These are phyloP conservation scores for Dryobates pubescens DNA, from an alignment of 2,797 vertebrate species.

Conservation along the genomic window DNA sequence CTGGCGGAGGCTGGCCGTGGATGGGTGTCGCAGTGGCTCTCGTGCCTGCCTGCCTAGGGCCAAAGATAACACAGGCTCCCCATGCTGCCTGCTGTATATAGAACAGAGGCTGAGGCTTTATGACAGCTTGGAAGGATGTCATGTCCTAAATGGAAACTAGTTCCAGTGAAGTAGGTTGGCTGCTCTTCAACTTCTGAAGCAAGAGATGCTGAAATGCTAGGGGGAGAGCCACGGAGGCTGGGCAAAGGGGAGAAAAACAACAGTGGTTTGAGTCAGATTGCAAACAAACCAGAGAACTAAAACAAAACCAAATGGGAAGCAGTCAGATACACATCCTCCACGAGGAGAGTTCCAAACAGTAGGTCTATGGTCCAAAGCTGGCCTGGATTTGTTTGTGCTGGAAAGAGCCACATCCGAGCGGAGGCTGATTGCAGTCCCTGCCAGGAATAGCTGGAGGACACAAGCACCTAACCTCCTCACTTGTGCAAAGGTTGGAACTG, in stretches of 20 bases:
- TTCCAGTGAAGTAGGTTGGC: neutral
- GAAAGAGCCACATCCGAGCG: constrained; percentile 48
- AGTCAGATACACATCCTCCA: constrained; percentile 41
- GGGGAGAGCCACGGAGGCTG: neutral
- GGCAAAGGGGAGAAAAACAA: neutral
- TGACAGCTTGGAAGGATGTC: neutral
- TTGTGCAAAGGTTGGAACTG: neutral
- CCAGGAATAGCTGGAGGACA: constrained; percentile 52
- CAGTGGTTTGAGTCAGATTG: no score
- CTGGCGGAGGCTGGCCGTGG: neutral
- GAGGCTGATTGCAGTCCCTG: constrained; percentile 16
- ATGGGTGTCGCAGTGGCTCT: neutral
- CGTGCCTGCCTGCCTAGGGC: neutral
- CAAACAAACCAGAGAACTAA: no score
- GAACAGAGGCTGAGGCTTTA: neutral
- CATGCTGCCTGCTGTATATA: neutral
- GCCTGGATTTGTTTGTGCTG: constrained; percentile 60
- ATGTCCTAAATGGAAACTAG: neutral
- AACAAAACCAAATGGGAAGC: neutral
- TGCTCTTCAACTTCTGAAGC: neutral
- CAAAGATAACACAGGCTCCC: neutral
- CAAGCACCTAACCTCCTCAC: neutral
- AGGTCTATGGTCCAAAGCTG: neutral
- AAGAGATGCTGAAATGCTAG: neutral
- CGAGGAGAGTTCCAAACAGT: constrained; percentile 48